A percentile compares a stretch with the other conserved stretches of the same genome.
phyloP scores from a whole-genome alignment of 2,797 vertebrate species.

The Amblyopsis hoosieri region DNA sequence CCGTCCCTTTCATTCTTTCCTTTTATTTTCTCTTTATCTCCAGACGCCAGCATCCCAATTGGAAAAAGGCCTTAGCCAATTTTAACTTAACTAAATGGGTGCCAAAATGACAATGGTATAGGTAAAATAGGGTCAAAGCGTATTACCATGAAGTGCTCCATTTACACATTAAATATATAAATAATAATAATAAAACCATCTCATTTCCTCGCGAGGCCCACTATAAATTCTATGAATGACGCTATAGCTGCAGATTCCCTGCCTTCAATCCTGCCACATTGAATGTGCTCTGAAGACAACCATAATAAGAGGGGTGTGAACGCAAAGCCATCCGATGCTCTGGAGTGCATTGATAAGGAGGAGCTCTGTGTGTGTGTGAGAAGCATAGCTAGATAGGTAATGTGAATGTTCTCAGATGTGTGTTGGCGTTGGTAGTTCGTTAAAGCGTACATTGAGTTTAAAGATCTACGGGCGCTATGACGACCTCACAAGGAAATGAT shows the following conservation, averaged over 20 bases:
- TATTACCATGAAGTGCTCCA: slow-evolving; percentile 65
- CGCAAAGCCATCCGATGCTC: slow-evolving; percentile 69
- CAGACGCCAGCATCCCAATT: slow-evolving; percentile 59
- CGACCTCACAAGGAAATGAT: slow-evolving; percentile 4
- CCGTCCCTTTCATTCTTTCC: background rate
- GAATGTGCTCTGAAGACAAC: slow-evolving; percentile 66
- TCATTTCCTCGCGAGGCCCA: slow-evolving; percentile 71
- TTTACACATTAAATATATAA: slow-evolving; percentile 56
- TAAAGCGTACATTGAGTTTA: background rate
- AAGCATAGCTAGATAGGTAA: background rate
- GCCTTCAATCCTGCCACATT: slow-evolving; percentile 57
- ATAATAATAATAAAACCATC: slow-evolving; percentile 43
- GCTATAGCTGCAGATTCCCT: slow-evolving; percentile 64
- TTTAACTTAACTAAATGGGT: slow-evolving; percentile 34
- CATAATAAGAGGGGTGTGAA: slow-evolving; percentile 72
- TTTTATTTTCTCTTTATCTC: slow-evolving; percentile 53
- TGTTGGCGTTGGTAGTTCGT: background rate
- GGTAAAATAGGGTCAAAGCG: slow-evolving; percentile 65
- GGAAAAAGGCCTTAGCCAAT: slow-evolving; percentile 31
- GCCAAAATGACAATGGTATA: slow-evolving; percentile 57
- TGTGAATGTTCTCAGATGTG: slow-evolving; percentile 10
- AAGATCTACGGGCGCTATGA: background rate
- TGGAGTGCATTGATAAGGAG: slow-evolving; percentile 79
- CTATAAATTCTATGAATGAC: slow-evolving; percentile 74
- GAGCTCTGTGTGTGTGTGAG: background rate